Conservation (phyloP, 1,140 invertebrate genomes). For the Drosophila ficusphila region DNA sequence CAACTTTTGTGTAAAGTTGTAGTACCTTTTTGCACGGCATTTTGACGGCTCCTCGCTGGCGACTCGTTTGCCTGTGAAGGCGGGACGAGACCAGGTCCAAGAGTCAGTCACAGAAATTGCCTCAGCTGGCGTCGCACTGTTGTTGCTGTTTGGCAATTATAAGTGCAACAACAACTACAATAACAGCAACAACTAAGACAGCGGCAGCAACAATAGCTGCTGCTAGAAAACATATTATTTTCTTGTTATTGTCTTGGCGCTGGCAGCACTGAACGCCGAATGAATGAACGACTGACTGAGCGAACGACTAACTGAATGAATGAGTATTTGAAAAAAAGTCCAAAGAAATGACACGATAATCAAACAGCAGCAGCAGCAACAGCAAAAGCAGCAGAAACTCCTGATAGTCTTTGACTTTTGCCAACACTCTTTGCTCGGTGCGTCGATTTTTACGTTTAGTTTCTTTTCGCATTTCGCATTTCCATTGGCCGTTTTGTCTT, state of each 20-base stretch:
- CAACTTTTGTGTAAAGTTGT: not conserved
- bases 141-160: conserved; percentile 57
- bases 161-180: conserved; percentile 41
- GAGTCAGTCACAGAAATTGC: conserved; percentile 73
- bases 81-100: conserved; percentile 39
- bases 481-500: conserved; percentile 2
- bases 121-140: conserved; percentile 56
- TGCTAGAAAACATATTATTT: conserved; percentile 59
- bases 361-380: conserved; percentile 27
- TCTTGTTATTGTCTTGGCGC: conserved; percentile 68
- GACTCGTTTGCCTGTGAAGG: conserved; percentile 33
- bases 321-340: conserved; percentile 60
- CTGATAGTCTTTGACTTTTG: conserved; percentile 36
- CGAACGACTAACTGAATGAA: conserved; percentile 42
- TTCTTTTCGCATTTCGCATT: conserved; percentile 25
- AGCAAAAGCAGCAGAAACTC: conserved; percentile 26
- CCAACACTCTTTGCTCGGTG: conserved; percentile 16
- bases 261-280: conserved; percentile 23
- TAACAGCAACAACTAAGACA: conserved; percentile 9
- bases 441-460: conserved; percentile 42
- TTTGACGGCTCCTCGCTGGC: conserved; percentile 38
- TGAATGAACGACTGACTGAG: conserved; percentile 44
- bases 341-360: conserved; percentile 70
- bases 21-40: conserved; percentile 12
- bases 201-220: conserved; percentile 15